Evolutionary conservation across 2,888 invertebrate genomes (phyloP).

Genomic region (Meghimatium bilineatum): DNA sequence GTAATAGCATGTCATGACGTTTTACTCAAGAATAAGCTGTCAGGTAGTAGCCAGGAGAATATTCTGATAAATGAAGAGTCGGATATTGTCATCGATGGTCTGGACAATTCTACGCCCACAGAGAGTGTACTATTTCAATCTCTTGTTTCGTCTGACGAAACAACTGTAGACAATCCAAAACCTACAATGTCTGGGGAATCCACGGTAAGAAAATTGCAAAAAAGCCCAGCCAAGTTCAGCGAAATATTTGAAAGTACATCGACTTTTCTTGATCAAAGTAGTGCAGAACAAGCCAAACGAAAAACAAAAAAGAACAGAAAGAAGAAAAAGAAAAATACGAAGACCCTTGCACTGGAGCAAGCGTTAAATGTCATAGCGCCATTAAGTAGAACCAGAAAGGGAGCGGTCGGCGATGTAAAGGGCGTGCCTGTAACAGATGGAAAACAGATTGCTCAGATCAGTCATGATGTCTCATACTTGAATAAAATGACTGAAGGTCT

Average conservation of each 20-base stretch:
- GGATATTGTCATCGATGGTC: not conserved
- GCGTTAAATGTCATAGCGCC: constrained; percentile 8
- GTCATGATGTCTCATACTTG: not conserved
- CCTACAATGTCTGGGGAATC: not conserved
- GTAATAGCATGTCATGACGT: no score
- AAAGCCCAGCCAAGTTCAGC: not conserved
- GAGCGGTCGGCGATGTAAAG: not conserved
- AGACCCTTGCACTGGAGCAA: not conserved
- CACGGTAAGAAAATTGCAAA: not conserved
- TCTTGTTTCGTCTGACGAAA: not conserved
- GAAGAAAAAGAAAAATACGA: constrained; percentile 13
- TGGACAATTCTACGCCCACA: not conserved
- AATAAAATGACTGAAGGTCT: not conserved
- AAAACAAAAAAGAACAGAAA: constrained; percentile 3
- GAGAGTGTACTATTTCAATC: not conserved
- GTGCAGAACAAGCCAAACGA: not conserved
- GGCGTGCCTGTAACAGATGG: not conserved
- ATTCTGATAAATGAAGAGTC: not conserved
- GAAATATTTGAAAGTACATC: not conserved
- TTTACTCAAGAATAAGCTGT: not conserved
- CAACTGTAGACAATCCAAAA: not conserved
- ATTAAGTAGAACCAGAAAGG: not conserved
- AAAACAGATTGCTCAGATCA: not conserved
- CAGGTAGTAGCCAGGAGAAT: not conserved
- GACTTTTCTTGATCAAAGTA: not conserved